phyloP scores from a whole-genome alignment of 2,113 vertebrate species.

The Thinocorus orbignyianus region DNA sequence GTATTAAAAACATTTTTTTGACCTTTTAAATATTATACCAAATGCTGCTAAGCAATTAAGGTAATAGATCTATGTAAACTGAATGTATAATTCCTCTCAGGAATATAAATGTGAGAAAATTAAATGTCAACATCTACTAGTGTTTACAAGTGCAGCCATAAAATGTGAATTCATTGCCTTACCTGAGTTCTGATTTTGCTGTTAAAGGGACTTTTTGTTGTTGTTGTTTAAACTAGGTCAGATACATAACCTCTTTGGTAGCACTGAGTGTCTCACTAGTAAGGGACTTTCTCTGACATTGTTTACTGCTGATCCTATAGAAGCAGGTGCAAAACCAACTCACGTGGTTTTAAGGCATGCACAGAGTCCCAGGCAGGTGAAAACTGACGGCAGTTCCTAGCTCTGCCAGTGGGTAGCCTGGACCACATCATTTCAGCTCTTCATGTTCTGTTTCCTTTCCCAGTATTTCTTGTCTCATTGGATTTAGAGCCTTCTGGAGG shows the following conservation, averaged over 20 bases:
- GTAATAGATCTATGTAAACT: slow-evolving; percentile 16
- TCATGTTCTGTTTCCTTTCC: background rate
- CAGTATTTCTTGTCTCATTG: background rate
- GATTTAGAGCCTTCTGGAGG: background rate
- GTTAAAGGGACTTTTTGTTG: background rate
- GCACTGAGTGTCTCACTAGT: background rate
- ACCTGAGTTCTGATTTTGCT: background rate
- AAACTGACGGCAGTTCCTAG: background rate
- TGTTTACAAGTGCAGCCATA: background rate
- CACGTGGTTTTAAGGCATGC: background rate
- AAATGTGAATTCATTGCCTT: background rate
- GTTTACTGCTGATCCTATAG: background rate
- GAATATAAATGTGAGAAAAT: slow-evolving; percentile 18
- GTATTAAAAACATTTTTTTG: background rate
- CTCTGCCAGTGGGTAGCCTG: background rate
- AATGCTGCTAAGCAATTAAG: slow-evolving; percentile 31
- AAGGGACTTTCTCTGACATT: background rate
- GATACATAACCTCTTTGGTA: background rate
- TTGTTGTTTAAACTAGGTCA: background rate
- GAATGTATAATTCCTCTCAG: background rate
- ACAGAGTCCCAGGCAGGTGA: accelerated
- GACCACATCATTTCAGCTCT: background rate
- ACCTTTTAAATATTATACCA: background rate
- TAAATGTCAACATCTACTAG: slow-evolving; percentile 26
- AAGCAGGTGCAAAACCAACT: background rate